phyloP scores from a whole-genome alignment of 2,888 invertebrate genomes.

The Dromius quadrimaculatus region DNA sequence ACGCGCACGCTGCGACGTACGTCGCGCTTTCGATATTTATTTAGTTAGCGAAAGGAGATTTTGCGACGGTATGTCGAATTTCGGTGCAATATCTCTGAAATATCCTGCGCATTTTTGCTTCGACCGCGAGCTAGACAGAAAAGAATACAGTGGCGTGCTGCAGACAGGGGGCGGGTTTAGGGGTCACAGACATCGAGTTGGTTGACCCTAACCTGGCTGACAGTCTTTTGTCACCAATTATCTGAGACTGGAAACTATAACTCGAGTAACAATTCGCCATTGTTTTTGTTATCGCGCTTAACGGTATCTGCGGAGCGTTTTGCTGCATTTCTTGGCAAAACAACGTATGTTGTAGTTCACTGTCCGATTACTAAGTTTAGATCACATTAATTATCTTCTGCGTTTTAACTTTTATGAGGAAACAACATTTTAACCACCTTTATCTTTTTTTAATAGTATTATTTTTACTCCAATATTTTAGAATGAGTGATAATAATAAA shows the following conservation, averaged over 20 bases:
- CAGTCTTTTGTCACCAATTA: conserved; percentile 34
- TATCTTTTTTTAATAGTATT: no score
- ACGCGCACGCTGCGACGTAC: conserved; percentile 58
- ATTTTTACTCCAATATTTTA: no score
- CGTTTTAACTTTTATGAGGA: conserved; percentile 28
- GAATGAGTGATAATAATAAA: no score
- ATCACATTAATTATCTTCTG: conserved; percentile 12
- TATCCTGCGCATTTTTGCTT: conserved; percentile 56
- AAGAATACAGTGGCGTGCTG: conserved; percentile 38
- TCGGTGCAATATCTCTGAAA: conserved; percentile 42
- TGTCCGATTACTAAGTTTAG: conserved; percentile 46
- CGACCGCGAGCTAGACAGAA: conserved; percentile 40
- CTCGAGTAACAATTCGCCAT: conserved; percentile 10
- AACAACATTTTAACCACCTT: no score
- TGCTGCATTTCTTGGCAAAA: conserved; percentile 37
- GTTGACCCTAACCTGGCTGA: conserved; percentile 46
- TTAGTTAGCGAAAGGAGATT: neutral
- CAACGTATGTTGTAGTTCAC: conserved; percentile 20
- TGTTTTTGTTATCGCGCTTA: conserved; percentile 32
- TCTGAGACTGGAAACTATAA: conserved; percentile 24
- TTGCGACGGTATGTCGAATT: conserved; percentile 27
- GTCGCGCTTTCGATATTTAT: conserved; percentile 49
- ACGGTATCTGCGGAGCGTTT: conserved; percentile 30
- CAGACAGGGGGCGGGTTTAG: conserved; percentile 28
- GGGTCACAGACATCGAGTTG: conserved; percentile 49